phyloP scores from a whole-genome alignment of 2,888 invertebrate species.

The Dexiosoma caninum region DNA sequence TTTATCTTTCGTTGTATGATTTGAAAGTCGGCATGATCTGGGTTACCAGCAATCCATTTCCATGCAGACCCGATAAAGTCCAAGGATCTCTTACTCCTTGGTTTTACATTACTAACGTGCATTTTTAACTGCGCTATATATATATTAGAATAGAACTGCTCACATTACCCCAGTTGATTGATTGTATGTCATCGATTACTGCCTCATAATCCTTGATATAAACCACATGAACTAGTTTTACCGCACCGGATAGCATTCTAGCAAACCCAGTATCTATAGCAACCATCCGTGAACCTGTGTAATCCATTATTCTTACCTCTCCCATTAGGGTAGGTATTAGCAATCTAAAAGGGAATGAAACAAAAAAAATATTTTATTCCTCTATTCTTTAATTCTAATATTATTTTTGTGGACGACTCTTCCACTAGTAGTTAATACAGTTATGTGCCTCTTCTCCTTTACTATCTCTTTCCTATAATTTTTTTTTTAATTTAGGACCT shows the following conservation, averaged over 20 bases:
- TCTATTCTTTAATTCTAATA: slow-evolving; percentile 43
- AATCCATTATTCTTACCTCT: slow-evolving; percentile 54
- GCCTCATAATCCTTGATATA: slow-evolving; percentile 19
- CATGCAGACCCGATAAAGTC: slow-evolving; percentile 41
- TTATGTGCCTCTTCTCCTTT: slow-evolving; percentile 32
- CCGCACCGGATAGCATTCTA: slow-evolving; percentile 36
- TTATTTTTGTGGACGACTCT: slow-evolving; percentile 46
- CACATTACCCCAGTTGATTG: background rate
- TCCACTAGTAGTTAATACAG: background rate
- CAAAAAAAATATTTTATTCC: no score
- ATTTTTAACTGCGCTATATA: background rate
- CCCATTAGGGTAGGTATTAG: background rate
- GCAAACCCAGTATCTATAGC: slow-evolving; percentile 39
- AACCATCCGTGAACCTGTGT: slow-evolving; percentile 45
- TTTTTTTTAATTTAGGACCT: slow-evolving; percentile 5
- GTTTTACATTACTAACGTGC: background rate
- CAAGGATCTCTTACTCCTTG: slow-evolving; percentile 31
- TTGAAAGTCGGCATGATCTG: slow-evolving; percentile 43
- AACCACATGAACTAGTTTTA: slow-evolving; percentile 53
- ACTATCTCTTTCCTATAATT: slow-evolving; percentile 36
- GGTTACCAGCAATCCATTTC: slow-evolving; percentile 47
- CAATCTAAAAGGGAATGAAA: background rate
- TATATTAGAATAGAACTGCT: background rate
- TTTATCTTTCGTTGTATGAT: slow-evolving; percentile 47
- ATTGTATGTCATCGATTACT: background rate